Evolutionary conservation across 2,113 vertebrate species (phyloP), one percentile per base, ranked within the genome.

Genomic region (Gasterosteus nipponicus): DNA sequence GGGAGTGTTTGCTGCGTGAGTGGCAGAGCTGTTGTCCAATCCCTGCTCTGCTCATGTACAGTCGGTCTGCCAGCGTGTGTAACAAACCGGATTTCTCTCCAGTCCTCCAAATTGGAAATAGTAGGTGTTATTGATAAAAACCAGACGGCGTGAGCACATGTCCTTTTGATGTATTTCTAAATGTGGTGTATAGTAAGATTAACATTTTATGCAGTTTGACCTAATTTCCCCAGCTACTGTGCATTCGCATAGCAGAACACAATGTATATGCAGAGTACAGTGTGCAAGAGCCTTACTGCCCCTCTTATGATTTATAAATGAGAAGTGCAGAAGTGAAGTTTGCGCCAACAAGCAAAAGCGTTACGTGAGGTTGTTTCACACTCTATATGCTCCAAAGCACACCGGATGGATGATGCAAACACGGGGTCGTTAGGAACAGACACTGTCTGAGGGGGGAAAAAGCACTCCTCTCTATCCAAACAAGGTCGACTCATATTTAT

Each of bases 1-100:
- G 77, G 75, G 80, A 85, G 90, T 78, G 74, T 82, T 88, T 81
- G 68, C 85, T 73, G 69, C 31, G 6, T 85, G 91, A 94, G 57
- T 89, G 92, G 79, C 91, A 86, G 83, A 22, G 64, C 80, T 64
- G 33, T 73, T 14, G 73, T 72, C 93, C 93, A 94, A 93, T 93
- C 89, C 29, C 86, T 84, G 81, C 71, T 76, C 69, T 72, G 72
- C 86, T 74, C 74, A 67, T 19, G 4, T 18, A 70, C 73, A 72
- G 80, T 66, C 33, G 84, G 79, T 68, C 84, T 59, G 19, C 83
- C 83, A 68, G 64, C n/a, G 26, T 76, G 69, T 66, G 69, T 3
- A 65, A 74, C 62, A 82, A 77, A 81, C 9, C 51, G 53, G 31
- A 14, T 80, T 66, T 81, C 66, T 69, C 70, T 83, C 70, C 79